Evolutionary conservation across 92 coral and sea anemone genomes (phyloP).

Genomic region (Blastomussa wellsi): DNA sequence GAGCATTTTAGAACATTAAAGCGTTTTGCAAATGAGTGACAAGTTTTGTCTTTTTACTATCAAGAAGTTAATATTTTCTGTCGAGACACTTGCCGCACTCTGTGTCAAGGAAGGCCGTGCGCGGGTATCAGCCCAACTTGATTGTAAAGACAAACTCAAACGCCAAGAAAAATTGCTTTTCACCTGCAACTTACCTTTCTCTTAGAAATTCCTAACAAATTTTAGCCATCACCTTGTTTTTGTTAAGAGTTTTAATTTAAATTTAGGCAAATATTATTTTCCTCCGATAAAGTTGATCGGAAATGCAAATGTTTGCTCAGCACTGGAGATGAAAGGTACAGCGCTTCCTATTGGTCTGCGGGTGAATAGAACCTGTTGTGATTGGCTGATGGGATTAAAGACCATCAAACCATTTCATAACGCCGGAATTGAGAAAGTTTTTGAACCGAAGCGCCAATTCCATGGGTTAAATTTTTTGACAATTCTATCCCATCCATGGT

Average conservation of each 20-base stretch:
- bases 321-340: neutral
- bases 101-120: neutral
- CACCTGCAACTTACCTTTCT: neutral
- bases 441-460: constrained; percentile 36
- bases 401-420: neutral
- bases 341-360: constrained; percentile 4
- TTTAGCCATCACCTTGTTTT: no score
- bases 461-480: constrained; percentile 1
- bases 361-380: neutral
- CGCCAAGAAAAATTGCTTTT: neutral
- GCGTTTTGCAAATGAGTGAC: neutral
- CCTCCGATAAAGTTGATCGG: neutral
- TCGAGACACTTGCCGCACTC: neutral
- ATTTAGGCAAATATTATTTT: neutral
- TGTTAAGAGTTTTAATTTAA: neutral
- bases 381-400: constrained; percentile 25
- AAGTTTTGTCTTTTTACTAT: neutral
- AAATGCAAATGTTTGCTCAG: constrained; percentile 25
- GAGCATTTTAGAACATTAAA: neutral
- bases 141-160: neutral
- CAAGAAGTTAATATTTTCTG: neutral
- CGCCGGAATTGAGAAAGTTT: constrained; percentile 19
- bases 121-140: neutral
- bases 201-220: neutral
- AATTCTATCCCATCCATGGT: neutral